These are phyloP conservation scores for Harlomillsia oculata DNA, from an alignment of 1,140 invertebrate species.

Conservation along the genomic window DNA sequence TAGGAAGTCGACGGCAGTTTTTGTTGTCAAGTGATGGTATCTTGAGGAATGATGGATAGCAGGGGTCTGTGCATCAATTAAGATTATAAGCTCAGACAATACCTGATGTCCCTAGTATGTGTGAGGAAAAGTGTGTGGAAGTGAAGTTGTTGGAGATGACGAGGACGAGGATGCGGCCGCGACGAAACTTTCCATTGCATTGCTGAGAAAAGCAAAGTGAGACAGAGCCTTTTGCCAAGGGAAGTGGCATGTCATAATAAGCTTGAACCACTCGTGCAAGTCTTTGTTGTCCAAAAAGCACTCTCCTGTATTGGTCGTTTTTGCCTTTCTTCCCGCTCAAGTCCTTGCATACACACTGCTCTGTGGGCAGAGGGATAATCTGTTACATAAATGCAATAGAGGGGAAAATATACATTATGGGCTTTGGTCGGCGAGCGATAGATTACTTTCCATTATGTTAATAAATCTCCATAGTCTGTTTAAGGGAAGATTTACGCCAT, in stretches of 20 bases:
- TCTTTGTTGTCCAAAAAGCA: constrained; percentile 34
- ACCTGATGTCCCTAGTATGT: constrained; percentile 25
- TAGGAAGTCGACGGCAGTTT: constrained; percentile 8
- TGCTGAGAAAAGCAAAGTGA: background rate
- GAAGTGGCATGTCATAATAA: constrained; percentile 26
- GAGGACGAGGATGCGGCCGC: background rate
- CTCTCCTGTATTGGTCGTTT: constrained; percentile 29
- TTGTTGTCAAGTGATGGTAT: constrained; percentile 31
- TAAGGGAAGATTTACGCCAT: constrained; percentile 30
- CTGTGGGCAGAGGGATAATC: constrained; percentile 20
- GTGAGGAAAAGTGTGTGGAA: constrained; percentile 9
- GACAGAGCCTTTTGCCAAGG: constrained; percentile 5
- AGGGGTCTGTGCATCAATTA: constrained; percentile 31
- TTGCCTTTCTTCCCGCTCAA: constrained; percentile 12
- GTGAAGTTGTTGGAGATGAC: background rate
- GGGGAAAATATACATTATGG: constrained; percentile 35
- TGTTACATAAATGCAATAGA: constrained; percentile 36
- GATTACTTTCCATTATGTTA: constrained; percentile 35
- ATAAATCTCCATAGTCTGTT: constrained; percentile 34
- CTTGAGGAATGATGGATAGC: constrained; percentile 33
- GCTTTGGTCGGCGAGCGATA: constrained; percentile 20
- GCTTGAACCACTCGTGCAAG: constrained; percentile 19
- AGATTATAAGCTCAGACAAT: constrained; percentile 33
- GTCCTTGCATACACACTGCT: background rate
- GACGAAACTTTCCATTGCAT: background rate